Evolutionary conservation across 2,888 invertebrate genomes (phyloP).

Genomic region (Candidula unifasciata): DNA sequence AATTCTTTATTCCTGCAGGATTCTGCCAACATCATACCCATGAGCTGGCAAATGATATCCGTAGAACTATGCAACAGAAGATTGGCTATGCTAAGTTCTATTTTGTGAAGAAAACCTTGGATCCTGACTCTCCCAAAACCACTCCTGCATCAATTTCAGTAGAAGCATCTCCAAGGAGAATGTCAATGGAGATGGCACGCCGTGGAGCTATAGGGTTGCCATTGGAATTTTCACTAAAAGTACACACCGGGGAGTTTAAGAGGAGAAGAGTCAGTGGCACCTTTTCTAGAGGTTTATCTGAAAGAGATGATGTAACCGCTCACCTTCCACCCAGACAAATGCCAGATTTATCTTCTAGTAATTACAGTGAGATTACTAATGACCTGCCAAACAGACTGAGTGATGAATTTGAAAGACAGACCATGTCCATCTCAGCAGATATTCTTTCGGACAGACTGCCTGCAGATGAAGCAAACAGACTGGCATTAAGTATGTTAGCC

Average conservation of each 20-base stretch:
- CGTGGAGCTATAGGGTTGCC: slow-evolving; percentile 33
- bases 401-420: slow-evolving; percentile 28
- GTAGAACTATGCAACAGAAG: slow-evolving; percentile 51
- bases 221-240: slow-evolving; percentile 28
- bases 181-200: slow-evolving; percentile 52
- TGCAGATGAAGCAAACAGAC: slow-evolving; percentile 33
- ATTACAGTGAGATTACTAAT: slow-evolving; percentile 30
- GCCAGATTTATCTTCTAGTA: slow-evolving; percentile 19
- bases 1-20: slow-evolving; percentile 39
- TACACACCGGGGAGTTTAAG: slow-evolving; percentile 22
- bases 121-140: slow-evolving; percentile 47
- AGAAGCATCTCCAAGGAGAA: slow-evolving; percentile 49
- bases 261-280: slow-evolving; percentile 35
- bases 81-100: slow-evolving; percentile 52
- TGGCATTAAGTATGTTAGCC: slow-evolving; percentile 2
- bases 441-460: slow-evolving; percentile 37
- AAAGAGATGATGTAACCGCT: slow-evolving; percentile 11
- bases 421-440: slow-evolving; percentile 2
- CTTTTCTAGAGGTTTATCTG: slow-evolving; percentile 25
- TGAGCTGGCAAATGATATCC: slow-evolving; percentile 48
- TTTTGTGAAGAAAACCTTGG: slow-evolving; percentile 50
- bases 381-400: slow-evolving; percentile 35
- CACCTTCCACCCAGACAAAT: slow-evolving; percentile 6
- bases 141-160: slow-evolving; percentile 47
- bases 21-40: slow-evolving; percentile 49